phyloP scores from a whole-genome alignment of 2,888 invertebrate genomes.

The Ectemnius cavifrons region DNA sequence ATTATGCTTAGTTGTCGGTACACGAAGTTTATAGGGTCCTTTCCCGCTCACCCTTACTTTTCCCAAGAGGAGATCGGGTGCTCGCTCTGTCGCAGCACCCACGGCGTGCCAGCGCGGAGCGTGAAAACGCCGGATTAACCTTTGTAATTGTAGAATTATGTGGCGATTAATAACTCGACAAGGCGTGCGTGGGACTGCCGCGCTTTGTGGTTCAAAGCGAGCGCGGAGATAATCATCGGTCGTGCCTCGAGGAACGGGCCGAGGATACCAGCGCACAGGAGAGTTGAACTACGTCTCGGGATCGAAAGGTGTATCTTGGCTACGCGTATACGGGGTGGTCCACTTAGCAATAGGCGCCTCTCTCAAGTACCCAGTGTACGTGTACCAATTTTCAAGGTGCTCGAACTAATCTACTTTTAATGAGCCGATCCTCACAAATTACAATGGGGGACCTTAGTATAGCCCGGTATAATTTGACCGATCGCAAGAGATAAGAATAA shows the following conservation, averaged over 20 bases:
- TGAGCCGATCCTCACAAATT: too few relatives aligned
- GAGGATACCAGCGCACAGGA: constrained; percentile 48
- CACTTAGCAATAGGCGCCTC: too few relatives aligned
- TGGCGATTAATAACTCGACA: constrained; percentile 72
- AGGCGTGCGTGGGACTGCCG: constrained; percentile 71
- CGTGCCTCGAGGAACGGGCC: constrained; percentile 59
- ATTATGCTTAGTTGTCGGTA: constrained; percentile 45
- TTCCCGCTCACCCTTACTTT: constrained; percentile 24
- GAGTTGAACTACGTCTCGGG: too few relatives aligned
- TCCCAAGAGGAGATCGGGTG: neutral
- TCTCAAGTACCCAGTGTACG: too few relatives aligned
- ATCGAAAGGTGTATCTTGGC: too few relatives aligned
- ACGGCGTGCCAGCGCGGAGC: constrained; percentile 59
- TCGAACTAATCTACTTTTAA: too few relatives aligned
- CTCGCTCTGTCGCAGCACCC: constrained; percentile 54
- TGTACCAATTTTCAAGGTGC: too few relatives aligned
- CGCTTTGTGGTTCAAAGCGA: constrained; percentile 70
- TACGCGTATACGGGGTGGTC: too few relatives aligned
- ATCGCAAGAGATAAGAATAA: too few relatives aligned
- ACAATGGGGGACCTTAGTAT: too few relatives aligned
- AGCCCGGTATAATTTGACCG: too few relatives aligned
- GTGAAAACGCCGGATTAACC: constrained; percentile 72
- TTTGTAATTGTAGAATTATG: constrained; percentile 72
- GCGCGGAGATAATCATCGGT: constrained; percentile 73
- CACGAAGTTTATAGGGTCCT: constrained; percentile 42